Base-by-base conservation (phyloP, 1,140 invertebrate species). In the Macrosteles quadrilineatus region DNA sequence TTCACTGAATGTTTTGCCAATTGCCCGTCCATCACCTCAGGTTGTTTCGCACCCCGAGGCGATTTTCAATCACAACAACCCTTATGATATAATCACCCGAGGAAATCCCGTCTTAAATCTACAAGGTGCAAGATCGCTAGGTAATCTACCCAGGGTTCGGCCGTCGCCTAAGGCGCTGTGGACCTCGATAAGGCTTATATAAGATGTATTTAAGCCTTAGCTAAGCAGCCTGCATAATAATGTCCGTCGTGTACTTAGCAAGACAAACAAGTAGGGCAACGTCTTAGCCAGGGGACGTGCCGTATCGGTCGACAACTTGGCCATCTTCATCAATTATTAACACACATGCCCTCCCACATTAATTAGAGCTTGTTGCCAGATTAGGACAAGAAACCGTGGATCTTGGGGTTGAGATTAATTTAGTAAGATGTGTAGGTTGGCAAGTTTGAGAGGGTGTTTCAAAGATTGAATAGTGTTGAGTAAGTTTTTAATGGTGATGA, bases 291-390 rank as follows among this genome's bases (percentile, higher is more conserved):
- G 23, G 27, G 55, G 55, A 25, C 55, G 55, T 59, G 55, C 55
- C 21, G 21, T 59, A 59, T 59, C 55, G 27, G 4, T 6, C 21
- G 21, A 3, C 55, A 59, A 59, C 55, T 59, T 59, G 55, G 55
- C 55, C 55, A 59, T 59, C 55, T 59, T 59, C 25, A 59, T 59
- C 55, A 59, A 59, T 59, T 59, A 59, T 25, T 59, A 59, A 59
- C 55, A 59, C 25, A 29, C 55, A 27, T 59, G 25, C 55, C 55
- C 32, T 36, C 32, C 32, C 25, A 59, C 55, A 59, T 59, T 59
- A 59, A 59, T 59, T 59, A 59, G 27, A 50, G 21, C 47, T n/a
- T 3, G 6, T 19, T 17, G 47, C 14, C 21, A 50, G 47, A 50
- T 50, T 50, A 21, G 14, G 47, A 50, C 47, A 50, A 50, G 47